A percentile compares a stretch with the other conserved stretches of the same genome.
Conservation (phyloP, 2,797 vertebrate species). For the Threskiornis aethiopicus region DNA sequence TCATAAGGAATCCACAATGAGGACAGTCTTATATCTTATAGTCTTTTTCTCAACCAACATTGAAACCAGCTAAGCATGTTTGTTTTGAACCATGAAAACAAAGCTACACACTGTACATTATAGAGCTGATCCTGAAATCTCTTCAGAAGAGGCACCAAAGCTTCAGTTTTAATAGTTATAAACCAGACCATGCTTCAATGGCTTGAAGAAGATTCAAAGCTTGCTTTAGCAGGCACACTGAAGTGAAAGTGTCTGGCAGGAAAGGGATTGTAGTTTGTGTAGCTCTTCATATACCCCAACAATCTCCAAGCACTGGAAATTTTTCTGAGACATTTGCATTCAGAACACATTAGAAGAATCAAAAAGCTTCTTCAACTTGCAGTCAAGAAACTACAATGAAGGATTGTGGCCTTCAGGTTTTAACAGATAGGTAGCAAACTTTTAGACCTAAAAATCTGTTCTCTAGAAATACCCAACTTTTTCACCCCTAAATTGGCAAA, state of each 20-base stretch:
- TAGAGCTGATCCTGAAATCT: not conserved
- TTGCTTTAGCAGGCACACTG: not conserved
- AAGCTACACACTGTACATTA: accelerated
- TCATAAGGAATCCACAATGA: not conserved
- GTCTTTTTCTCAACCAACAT: not conserved
- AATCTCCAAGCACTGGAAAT: not conserved
- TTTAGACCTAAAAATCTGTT: not conserved
- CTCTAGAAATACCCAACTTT: not conserved
- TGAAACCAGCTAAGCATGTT: not conserved
- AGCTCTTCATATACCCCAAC: not conserved
- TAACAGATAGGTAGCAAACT: not conserved
- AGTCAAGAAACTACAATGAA: not conserved
- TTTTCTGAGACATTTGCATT: not conserved
- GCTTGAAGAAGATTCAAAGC: not conserved
- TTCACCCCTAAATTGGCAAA: not conserved
- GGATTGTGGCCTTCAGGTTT: not conserved
- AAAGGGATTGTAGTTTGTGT: not conserved
- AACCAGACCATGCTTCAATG: not conserved
- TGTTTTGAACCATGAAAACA: not conserved
- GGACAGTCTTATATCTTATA: not conserved
- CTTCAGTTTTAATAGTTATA: not conserved
- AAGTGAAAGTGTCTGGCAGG: not conserved
- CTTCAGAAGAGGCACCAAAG: not conserved
- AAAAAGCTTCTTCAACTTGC: not conserved
- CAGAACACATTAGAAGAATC: not conserved